Percentiles rank a stretch among this genome's conserved stretches.
These are phyloP conservation scores for Iphiclides podalirius DNA, from an alignment of 2,888 invertebrate genomes.

Conservation along the genomic window DNA sequence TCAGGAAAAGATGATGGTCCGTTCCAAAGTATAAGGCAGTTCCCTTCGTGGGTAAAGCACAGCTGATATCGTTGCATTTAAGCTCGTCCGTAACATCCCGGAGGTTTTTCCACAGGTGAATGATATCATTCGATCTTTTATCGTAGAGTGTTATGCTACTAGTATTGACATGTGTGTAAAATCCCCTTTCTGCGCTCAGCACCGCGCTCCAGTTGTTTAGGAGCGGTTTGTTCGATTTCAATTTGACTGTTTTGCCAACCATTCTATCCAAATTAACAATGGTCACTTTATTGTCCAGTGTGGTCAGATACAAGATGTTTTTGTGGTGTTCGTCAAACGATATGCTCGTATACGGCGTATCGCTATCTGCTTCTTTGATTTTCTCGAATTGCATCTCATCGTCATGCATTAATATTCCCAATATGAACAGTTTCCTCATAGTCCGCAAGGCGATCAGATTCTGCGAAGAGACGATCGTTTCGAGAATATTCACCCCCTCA, in stretches of 20 bases:
- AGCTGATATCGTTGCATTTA: conserved; percentile 53
- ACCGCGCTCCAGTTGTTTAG: conserved; percentile 66
- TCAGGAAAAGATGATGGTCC: conserved; percentile 58
- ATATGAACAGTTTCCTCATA: conserved; percentile 53
- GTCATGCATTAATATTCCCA: conserved; percentile 44
- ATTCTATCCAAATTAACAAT: conserved; percentile 65
- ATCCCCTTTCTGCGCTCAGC: conserved; percentile 49
- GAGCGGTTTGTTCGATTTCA: conserved; percentile 43
- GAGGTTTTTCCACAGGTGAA: conserved; percentile 46
- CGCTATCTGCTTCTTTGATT: conserved; percentile 52
- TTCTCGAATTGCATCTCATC: conserved; percentile 43
- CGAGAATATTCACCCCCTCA: conserved; percentile 49
- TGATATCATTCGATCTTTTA: conserved; percentile 51
- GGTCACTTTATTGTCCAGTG: conserved; percentile 49
- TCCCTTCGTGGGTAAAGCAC: conserved; percentile 47
- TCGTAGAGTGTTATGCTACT: conserved; percentile 59
- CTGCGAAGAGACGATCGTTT: conserved; percentile 53
- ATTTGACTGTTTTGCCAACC: conserved; percentile 47
- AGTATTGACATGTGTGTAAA: conserved; percentile 52
- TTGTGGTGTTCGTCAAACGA: conserved; percentile 61
- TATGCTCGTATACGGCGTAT: conserved; percentile 59
- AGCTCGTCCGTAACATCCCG: conserved; percentile 47
- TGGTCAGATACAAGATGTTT: conserved; percentile 60
- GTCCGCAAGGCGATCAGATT: conserved; percentile 60
- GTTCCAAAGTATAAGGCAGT: conserved; percentile 56